Percentiles rank a stretch among this genome's conserved stretches.
These are phyloP conservation scores for Dallia pectoralis DNA, from an alignment of 2,797 vertebrate genomes.

Conservation along the genomic window DNA sequence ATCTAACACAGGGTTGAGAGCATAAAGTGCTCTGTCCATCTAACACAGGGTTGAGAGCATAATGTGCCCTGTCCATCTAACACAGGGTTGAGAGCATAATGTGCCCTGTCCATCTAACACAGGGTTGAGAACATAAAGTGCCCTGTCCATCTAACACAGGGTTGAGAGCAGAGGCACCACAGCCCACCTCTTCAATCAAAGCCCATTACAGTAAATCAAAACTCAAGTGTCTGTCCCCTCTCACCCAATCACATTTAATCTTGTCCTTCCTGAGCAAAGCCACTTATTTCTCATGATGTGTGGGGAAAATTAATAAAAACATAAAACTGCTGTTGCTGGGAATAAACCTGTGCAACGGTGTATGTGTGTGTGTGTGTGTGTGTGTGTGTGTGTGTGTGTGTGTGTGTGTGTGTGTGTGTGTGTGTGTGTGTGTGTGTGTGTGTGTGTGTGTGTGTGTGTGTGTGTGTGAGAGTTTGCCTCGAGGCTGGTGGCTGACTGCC, in stretches of 20 bases:
- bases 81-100: too few relatives aligned
- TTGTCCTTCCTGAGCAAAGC: conserved; percentile 3
- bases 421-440: conserved; percentile 24
- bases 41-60: too few relatives aligned
- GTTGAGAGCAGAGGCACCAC: conserved; percentile 19
- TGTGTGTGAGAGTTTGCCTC: conserved; percentile 16
- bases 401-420: conserved; percentile 52
- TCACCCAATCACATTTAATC: conserved; percentile 34
- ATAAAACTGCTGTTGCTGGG: conserved; percentile 9
- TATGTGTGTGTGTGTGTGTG: conserved; percentile 27
- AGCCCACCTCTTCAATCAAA: conserved; percentile 17
- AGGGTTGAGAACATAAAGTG: too few relatives aligned
- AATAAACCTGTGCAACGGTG: conserved; percentile 35
- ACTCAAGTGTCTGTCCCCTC: conserved; percentile 49
- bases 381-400: conserved; percentile 41
- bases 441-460: conserved; percentile 25
- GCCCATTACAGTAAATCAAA: conserved; percentile 26
- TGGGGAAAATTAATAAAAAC: neutral
- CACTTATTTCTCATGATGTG: conserved; percentile 28
- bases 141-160: conserved; percentile 39
- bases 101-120: conserved; percentile 39
- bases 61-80: conserved; percentile 43
- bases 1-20: conserved; percentile 43
- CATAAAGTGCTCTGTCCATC: conserved; percentile 40
- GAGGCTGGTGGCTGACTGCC: conserved; percentile 47